A percentile compares a stretch with the other conserved stretches of the same genome.
Evolutionary conservation across 37 sponge, comb jelly and placozoan genomes (phyloP).

Genomic region (Agelas oroides): DNA sequence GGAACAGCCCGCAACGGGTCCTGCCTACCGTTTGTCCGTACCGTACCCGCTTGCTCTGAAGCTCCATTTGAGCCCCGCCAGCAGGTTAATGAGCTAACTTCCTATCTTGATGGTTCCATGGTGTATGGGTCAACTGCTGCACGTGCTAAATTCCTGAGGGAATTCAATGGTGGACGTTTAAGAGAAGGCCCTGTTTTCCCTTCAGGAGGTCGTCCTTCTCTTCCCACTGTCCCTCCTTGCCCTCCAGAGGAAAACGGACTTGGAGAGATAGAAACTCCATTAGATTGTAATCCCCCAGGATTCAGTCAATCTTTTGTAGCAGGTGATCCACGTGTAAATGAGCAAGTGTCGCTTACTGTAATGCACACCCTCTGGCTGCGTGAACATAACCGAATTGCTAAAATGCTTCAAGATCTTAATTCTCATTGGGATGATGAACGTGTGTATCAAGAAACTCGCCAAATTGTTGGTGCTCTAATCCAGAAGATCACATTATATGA

Average conservation of each 20-base stretch:
- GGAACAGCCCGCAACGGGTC: constrained; percentile 22
- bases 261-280: not conserved
- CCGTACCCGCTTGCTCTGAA: constrained; percentile 45
- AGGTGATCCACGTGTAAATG: constrained; percentile 80
- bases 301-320: constrained; percentile 54
- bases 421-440: constrained; percentile 81
- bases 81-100: no score
- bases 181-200: not conserved
- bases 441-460: constrained; percentile 76
- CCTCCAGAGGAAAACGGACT: constrained; percentile 7
- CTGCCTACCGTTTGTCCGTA: constrained; percentile 57
- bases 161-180: constrained; percentile 30
- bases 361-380: constrained; percentile 89
- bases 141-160: constrained; percentile 14
- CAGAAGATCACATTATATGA: constrained; percentile 79
- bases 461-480: constrained; percentile 70
- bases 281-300: not conserved
- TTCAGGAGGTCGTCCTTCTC: not conserved
- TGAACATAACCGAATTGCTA: constrained; percentile 90
- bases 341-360: constrained; percentile 63
- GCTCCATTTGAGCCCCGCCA: no score
- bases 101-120: no score
- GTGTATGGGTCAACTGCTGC: constrained; percentile 18
- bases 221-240: constrained; percentile 14
- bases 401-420: constrained; percentile 59